Conservation (phyloP, 2,113 vertebrate genomes). For the Xiphophorus couchianus region DNA sequence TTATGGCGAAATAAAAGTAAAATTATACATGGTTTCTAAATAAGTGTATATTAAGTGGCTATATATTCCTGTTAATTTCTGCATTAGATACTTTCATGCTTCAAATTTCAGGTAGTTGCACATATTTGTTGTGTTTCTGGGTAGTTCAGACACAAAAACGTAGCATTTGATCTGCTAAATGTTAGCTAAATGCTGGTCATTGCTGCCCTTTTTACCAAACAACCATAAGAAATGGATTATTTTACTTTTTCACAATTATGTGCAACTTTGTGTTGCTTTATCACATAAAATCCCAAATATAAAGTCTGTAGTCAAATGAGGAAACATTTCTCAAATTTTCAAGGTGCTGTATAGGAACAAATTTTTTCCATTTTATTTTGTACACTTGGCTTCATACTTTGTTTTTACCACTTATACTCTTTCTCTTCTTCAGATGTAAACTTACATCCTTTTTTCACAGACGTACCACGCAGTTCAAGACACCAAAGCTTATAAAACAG, state of each 20-base stretch:
- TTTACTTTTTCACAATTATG: not conserved
- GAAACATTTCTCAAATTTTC: not conserved
- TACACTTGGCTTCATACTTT: not conserved
- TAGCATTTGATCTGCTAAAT: no score
- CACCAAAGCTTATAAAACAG: slow-evolving; percentile 92
- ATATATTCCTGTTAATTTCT: no score
- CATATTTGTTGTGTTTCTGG: no score
- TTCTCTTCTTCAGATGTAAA: not conserved
- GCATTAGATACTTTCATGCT: no score
- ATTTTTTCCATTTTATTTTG: not conserved
- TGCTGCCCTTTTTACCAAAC: no score
- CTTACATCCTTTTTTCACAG: slow-evolving; percentile 63
- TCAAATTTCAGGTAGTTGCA: no score
- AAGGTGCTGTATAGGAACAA: not conserved
- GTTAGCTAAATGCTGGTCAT: no score
- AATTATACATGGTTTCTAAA: not conserved
- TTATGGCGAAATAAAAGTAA: not conserved
- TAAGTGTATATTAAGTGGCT: not conserved
- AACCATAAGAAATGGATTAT: no score
- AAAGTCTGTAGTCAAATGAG: no score
- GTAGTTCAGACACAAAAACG: no score
- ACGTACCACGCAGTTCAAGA: slow-evolving; percentile 95
- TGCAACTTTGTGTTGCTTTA: not conserved
- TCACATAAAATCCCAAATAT: not conserved
- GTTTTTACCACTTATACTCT: not conserved